phyloP scores from a whole-genome alignment of 2,113 vertebrate species.

The Gavia stellata region DNA sequence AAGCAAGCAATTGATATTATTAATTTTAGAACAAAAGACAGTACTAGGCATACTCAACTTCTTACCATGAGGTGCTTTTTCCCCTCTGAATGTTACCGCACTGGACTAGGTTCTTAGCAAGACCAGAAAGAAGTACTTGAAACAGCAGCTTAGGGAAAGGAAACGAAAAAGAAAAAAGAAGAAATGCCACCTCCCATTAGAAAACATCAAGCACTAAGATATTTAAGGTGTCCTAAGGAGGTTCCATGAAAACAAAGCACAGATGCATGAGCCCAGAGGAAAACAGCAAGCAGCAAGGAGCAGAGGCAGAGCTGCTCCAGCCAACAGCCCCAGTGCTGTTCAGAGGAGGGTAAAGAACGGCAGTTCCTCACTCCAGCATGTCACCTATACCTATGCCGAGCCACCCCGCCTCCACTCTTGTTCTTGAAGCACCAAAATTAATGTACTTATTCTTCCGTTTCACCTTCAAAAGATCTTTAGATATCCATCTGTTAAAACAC shows the following conservation, averaged over 20 bases:
- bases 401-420: too few relatives aligned
- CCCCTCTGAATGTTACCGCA: neutral
- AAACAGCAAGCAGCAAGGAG: neutral
- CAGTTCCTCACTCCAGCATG: rapidly evolving
- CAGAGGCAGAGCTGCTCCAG: neutral
- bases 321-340: neutral
- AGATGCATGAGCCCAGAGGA: neutral
- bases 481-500: neutral
- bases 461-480: neutral
- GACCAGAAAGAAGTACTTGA: neutral
- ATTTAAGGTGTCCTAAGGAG: neutral
- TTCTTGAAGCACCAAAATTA: neutral
- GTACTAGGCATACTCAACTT: neutral
- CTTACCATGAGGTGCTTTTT: neutral
- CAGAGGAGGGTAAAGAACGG: rapidly evolving
- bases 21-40: neutral
- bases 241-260: neutral
- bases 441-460: neutral
- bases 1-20: neutral
- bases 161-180: neutral
- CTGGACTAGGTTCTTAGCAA: neutral
- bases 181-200: neutral
- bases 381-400: neutral
- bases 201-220: neutral
- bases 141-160: neutral